phyloP scores from a whole-genome alignment of 2,113 vertebrate species.

The Pygoscelis adeliae region DNA sequence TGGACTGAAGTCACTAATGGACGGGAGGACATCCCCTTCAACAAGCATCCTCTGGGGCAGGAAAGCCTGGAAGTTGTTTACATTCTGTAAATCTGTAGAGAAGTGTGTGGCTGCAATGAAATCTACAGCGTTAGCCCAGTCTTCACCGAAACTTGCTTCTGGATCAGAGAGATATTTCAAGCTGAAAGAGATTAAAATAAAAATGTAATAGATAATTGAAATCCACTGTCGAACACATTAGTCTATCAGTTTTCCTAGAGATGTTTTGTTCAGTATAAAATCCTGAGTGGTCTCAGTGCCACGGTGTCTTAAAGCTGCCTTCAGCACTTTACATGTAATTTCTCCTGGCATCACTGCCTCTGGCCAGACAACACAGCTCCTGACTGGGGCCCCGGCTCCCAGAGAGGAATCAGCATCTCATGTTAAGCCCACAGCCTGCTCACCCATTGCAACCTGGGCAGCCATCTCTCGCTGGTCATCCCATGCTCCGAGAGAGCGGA shows the following conservation, averaged over 20 bases:
- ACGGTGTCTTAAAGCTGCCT: not conserved
- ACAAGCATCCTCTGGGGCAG: slow-evolving; percentile 67
- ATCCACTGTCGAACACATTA: not conserved
- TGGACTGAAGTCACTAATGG: slow-evolving; percentile 61
- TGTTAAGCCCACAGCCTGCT: not conserved
- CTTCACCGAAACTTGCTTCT: slow-evolving; percentile 65
- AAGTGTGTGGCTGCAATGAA: slow-evolving; percentile 65
- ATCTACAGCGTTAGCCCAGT: slow-evolving; percentile 59
- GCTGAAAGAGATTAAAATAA: slow-evolving; percentile 49
- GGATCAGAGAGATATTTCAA: slow-evolving; percentile 38
- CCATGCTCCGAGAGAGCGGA: accelerated
- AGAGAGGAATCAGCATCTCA: not conserved
- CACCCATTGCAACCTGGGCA: accelerated
- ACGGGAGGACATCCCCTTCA: slow-evolving; percentile 26
- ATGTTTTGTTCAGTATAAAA: not conserved
- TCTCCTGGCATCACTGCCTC: not conserved
- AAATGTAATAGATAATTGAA: not conserved
- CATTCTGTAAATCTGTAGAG: slow-evolving; percentile 18
- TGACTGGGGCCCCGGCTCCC: not conserved
- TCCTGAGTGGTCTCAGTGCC: not conserved
- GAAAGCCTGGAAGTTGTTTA: slow-evolving; percentile 45
- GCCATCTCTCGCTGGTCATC: not conserved
- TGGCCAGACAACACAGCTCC: not conserved
- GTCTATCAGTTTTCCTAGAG: not conserved
- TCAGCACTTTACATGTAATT: not conserved